Base-by-base conservation (phyloP, 2,888 invertebrate species). In the Chirona hameri region DNA sequence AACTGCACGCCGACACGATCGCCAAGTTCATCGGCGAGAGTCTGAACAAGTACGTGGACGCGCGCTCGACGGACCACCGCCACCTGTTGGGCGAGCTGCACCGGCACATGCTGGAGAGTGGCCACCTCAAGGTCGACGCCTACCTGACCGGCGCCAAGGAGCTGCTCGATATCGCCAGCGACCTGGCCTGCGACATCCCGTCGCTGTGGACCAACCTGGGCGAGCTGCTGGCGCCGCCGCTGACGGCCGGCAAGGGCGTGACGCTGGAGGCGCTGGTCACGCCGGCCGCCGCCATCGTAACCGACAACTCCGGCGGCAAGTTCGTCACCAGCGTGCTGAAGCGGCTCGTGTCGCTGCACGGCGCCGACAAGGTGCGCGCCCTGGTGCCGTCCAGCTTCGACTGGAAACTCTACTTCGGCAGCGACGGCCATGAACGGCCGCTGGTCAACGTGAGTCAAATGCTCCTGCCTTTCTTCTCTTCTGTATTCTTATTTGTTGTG, bases 31-130 rank as follows among this genome's bases (percentile, higher is more conserved):
- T 80, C 18, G 27, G 5, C 27, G 52, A 80, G 80, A 27, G 52
- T 27, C 27, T 80, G 15, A 27, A 52, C 80, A 29, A 15, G 4
- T 80, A 52, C 52, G 55, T 80, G 52, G 80, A 80, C 80, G 52
- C 55, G 29, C 55, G 52, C 52, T 48, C 48, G 4, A 55, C 80
- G 15, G 29, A 80, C 29, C 27, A 27, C 27, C 80, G 80, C 29
- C 80, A 80, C 80, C 24, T 80, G 80, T 18, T 27, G 52, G 80
- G 80, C 48, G 80, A 48, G 15, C 48, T 80, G 48, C 80, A 80
- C 29, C 52, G 55, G 15, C 52, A 4, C 15, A 2, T 80, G 55
- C 80, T 80, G 27, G 80, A n/a, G 52, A 80, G 80, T 27, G 29
- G 29, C 27, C 48, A 52, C 55, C 27, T 80, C 15, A 52, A 27